Percentiles rank a stretch among this genome's conserved stretches.
Conservation (phyloP, 2,888 invertebrate species). For the Nasonovia ribisnigri region DNA sequence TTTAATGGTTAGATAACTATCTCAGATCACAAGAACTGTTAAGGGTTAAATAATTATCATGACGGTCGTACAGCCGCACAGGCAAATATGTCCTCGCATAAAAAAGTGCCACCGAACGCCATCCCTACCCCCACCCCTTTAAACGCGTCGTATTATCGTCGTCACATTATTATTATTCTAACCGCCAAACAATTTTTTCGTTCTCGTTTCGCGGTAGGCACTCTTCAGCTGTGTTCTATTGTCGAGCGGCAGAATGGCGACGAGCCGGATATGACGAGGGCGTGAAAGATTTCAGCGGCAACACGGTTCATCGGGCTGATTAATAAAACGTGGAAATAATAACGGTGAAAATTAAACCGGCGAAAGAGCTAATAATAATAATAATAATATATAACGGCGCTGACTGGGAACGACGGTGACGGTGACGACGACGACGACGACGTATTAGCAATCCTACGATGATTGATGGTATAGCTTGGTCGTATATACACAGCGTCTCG, state of each 20-base stretch:
- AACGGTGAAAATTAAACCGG: slow-evolving; percentile 39
- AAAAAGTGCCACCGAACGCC: background rate
- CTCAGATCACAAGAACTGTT: background rate
- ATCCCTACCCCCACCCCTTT: background rate
- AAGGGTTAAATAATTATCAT: background rate
- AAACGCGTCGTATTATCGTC: background rate
- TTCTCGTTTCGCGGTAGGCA: background rate
- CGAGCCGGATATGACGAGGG: too few species aligned
- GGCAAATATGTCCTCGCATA: background rate
- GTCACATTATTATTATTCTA: background rate
- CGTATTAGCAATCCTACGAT: slow-evolving; percentile 43
- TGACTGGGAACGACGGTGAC: background rate
- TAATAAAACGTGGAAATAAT: slow-evolving; percentile 45
- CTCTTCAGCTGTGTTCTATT: background rate
- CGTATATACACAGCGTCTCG: background rate
- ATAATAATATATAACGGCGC: background rate
- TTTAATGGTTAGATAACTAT: background rate
- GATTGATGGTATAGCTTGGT: slow-evolving; percentile 27
- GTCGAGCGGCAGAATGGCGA: background rate
- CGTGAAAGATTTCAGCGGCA: background rate
- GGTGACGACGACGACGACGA: background rate
- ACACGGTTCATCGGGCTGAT: slow-evolving; percentile 5
- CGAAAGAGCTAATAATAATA: slow-evolving; percentile 43
- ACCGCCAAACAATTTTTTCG: background rate
- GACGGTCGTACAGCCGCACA: too few species aligned